Evolutionary conservation across 1,140 invertebrate species (phyloP), one percentile per base, ranked within the genome.

Genomic region (Ceratina japonica): DNA sequence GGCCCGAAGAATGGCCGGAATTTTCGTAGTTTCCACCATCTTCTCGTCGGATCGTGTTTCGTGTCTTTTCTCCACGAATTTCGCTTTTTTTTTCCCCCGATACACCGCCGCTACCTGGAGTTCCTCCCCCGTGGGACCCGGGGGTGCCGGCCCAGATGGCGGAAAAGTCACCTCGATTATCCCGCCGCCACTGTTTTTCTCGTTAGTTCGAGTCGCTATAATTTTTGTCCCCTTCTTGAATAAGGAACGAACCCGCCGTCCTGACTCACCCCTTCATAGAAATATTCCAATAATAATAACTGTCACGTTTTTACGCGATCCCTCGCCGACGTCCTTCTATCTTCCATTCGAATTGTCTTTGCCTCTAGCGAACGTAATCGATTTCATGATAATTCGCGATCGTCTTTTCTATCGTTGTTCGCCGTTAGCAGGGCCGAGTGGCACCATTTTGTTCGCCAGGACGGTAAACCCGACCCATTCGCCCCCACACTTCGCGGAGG

Each of bases 1-100:
- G 37, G 37, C 0, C 2, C 37, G 75, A 88, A 88, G 85, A 89
- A 91, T 87, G 86, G 88, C 85, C 81, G 89, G 85, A 88, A 89
- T 90, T 88, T 69, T 87, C 85, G 79, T 82, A 87, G 86, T 87
- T 90, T 87, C 80, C 85, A 84, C 87, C 88, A 88, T 88, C 76
- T 86, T 90, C 87, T 86, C 72, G 76, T 73, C 27, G 69, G 83
- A 90, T 91, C 87, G 81, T 86, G 83, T 90, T 90, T 90, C 88
- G n/a, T 76, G 24, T 63, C 52, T 65, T 58, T 20, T 22, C 51
- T 68, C 20, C 65, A 2, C 8, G 16, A 52, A 68, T 68, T 68
- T 18, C 49, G 1, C 1, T 52, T 68, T n/a, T 13, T n/a, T n/a
- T n/a, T n/a, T n/a, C n/a, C n/a, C n/a, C 44, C 22, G 20, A 16